Percentiles rank a stretch among this genome's conserved stretches.
Evolutionary conservation across 2,113 vertebrate genomes (phyloP).

Genomic region (Percina caprodes): DNA sequence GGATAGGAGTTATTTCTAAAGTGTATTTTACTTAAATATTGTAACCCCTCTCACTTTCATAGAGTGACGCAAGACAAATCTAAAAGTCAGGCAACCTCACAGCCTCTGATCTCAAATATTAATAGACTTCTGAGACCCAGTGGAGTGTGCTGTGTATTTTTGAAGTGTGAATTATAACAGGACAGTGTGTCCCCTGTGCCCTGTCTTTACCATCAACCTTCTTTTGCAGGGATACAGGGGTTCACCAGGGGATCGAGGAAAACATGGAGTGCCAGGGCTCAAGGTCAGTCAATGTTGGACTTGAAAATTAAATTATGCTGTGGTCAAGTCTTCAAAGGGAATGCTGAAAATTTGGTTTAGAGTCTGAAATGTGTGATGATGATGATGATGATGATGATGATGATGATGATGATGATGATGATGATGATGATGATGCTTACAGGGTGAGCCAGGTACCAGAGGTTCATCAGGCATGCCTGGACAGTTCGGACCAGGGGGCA

Average conservation of each 20-base stretch:
- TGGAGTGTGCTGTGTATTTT: neutral
- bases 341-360: neutral
- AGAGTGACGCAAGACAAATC: neutral
- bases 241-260: slow-evolving; percentile 72
- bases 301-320: neutral
- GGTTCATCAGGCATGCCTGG: slow-evolving; percentile 72
- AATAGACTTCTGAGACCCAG: neutral
- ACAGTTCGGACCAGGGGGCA: slow-evolving; percentile 77
- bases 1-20: neutral
- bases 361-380: neutral
- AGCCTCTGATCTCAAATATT: slow-evolving; percentile 2
- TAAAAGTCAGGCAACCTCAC: neutral
- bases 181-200: neutral
- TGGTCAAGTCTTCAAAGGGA: neutral
- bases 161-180: neutral
- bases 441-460: slow-evolving; percentile 77
- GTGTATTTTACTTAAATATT: neutral
- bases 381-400: neutral
- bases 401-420: neutral
- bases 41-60: neutral
- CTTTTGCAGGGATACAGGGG: slow-evolving; percentile 76
- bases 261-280: slow-evolving; percentile 71
- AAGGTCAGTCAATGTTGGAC: slow-evolving; percentile 66
- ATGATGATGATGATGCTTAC: neutral
- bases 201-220: neutral